A percentile compares a stretch with the other conserved stretches of the same genome.
Evolutionary conservation across 2,797 vertebrate genomes (phyloP).

Genomic region (Aulostomus chinensis): DNA sequence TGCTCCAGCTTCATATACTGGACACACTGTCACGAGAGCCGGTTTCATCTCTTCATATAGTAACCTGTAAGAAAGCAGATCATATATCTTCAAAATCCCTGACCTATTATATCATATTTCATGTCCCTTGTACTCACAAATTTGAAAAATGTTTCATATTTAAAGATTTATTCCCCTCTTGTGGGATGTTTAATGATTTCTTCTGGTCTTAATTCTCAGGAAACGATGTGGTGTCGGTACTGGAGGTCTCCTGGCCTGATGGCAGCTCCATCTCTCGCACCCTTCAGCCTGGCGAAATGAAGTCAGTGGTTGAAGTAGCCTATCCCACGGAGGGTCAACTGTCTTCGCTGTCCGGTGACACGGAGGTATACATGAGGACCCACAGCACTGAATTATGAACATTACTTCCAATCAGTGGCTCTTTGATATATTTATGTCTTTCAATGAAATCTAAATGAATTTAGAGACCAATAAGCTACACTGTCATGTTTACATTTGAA

Average conservation of each 20-base stretch:
- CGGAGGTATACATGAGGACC: conserved; percentile 75
- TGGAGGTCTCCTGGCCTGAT: conserved; percentile 91
- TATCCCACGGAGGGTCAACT: conserved; percentile 74
- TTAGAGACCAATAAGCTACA: too few species aligned
- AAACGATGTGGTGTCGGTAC: conserved; percentile 81
- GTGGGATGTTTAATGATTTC: not conserved
- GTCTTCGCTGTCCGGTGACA: conserved; percentile 40
- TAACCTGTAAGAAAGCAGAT: too few species aligned
- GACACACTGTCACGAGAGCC: too few species aligned
- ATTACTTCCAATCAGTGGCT: not conserved
- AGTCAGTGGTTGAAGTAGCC: conserved; percentile 85
- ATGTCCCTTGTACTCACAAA: too few species aligned
- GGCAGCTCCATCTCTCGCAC: conserved; percentile 69
- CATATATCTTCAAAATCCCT: too few species aligned
- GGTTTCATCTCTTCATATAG: too few species aligned
- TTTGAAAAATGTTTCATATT: too few species aligned
- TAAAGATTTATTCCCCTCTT: not conserved
- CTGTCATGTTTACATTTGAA: too few species aligned
- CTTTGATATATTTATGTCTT: not conserved
- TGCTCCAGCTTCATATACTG: too few species aligned
- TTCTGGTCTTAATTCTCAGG: conserved; percentile 75
- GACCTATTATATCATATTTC: not conserved
- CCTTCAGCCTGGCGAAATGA: conserved; percentile 82
- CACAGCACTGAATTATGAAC: conserved; percentile 27
- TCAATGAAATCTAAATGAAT: not conserved